These are phyloP conservation scores for Dromiciops gliroides DNA, from an alignment of 2,113 vertebrate genomes.

Conservation along the genomic window DNA sequence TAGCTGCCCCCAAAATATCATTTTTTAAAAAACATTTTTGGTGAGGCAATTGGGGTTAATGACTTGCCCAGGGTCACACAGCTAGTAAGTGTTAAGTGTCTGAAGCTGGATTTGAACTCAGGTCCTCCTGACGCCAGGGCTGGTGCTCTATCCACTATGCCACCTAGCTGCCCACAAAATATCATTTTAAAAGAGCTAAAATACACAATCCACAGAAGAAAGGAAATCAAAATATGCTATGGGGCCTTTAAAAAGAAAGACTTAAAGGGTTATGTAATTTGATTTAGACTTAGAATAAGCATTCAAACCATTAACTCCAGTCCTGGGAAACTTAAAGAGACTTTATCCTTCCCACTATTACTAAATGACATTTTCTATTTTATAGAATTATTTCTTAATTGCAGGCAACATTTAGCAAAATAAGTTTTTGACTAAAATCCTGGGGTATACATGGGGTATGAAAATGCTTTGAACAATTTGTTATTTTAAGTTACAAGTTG, in stretches of 20 bases:
- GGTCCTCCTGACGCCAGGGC: too few relatives aligned
- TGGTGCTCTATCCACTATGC: too few relatives aligned
- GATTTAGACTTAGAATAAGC: neutral
- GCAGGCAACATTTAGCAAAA: neutral
- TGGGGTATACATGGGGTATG: neutral
- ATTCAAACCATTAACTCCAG: neutral
- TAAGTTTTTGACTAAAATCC: neutral
- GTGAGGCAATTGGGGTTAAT: too few relatives aligned
- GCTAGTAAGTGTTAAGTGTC: too few relatives aligned
- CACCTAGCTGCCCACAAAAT: too few relatives aligned
- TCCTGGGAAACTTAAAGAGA: neutral
- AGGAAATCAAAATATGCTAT: neutral
- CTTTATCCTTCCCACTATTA: neutral
- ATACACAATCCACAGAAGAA: neutral
- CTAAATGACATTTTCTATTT: neutral
- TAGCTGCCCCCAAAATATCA: too few relatives aligned
- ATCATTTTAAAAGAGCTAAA: neutral
- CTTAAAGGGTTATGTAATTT: neutral
- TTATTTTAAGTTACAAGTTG: neutral
- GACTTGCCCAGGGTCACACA: too few relatives aligned
- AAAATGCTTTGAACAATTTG: neutral
- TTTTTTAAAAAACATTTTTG: too few relatives aligned
- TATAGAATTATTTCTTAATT: neutral
- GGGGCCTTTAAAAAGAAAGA: neutral
- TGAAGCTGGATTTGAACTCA: too few relatives aligned